These are phyloP conservation scores for Drosophila nasuta DNA, from an alignment of 1,140 invertebrate species.

Conservation along the genomic window DNA sequence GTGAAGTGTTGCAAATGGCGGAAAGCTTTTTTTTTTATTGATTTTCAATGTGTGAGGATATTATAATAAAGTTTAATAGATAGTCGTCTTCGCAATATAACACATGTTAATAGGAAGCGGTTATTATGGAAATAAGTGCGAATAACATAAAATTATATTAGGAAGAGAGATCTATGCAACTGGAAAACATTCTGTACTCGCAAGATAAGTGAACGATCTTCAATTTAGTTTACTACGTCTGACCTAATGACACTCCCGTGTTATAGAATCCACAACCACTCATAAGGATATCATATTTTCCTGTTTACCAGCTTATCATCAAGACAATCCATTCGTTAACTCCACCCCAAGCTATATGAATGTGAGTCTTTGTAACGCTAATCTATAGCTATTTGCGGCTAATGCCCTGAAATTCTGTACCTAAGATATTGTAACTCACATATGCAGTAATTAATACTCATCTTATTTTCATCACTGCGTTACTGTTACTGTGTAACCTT, in stretches of 20 bases:
- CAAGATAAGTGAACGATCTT: slow-evolving; percentile 49
- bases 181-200: slow-evolving; percentile 61
- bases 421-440: no score
- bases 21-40: neutral
- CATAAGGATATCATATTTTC: slow-evolving; percentile 87
- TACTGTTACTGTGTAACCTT: no score
- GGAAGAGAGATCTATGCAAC: neutral
- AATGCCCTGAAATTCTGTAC: slow-evolving; percentile 83
- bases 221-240: slow-evolving; percentile 59
- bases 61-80: neutral
- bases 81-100: neutral
- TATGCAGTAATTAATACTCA: no score
- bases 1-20: neutral
- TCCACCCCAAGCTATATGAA: slow-evolving; percentile 87
- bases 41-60: neutral
- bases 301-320: slow-evolving; percentile 80
- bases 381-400: slow-evolving; percentile 87
- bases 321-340: slow-evolving; percentile 61
- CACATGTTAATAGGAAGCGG: neutral
- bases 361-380: slow-evolving; percentile 86
- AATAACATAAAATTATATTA: neutral
- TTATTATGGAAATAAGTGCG: neutral
- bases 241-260: slow-evolving; percentile 87
- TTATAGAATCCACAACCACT: slow-evolving; percentile 87
- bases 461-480: no score